Evolutionary conservation across 2,888 invertebrate species (phyloP).

Genomic region (Troides oblongomaculatus): DNA sequence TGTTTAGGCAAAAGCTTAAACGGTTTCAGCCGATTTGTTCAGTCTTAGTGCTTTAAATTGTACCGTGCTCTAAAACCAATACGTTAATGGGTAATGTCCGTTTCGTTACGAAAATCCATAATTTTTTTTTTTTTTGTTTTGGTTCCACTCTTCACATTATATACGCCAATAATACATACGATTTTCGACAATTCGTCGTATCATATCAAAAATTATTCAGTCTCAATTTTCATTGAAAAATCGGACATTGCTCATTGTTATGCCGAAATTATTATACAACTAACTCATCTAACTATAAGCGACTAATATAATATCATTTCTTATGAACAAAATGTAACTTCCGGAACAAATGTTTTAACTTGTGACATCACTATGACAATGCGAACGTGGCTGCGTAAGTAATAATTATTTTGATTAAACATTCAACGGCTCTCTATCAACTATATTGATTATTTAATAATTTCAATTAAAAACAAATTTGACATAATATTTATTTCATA

Average conservation of each 20-base stretch:
- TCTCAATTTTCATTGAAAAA: conserved; percentile 28
- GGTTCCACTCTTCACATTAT: conserved; percentile 3
- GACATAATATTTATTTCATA: conserved; percentile 40
- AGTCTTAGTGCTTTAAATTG: conserved; percentile 76
- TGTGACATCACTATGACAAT: conserved; percentile 24
- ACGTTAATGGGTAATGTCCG: conserved; percentile 55
- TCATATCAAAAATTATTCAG: conserved; percentile 22
- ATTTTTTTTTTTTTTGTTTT: conserved; percentile 12
- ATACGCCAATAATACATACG: conserved; percentile 22
- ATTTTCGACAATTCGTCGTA: conserved; percentile 6
- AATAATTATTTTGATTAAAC: conserved; percentile 31
- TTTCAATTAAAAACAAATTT: conserved; percentile 37
- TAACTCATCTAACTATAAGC: conserved; percentile 44
- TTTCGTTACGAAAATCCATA: conserved; percentile 34
- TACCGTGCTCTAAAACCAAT: conserved; percentile 49
- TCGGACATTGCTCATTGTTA: conserved; percentile 39
- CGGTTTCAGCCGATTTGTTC: conserved; percentile 63
- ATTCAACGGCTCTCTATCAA: conserved; percentile 28
- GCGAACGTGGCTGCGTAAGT: conserved; percentile 25
- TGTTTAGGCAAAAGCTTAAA: conserved; percentile 53
- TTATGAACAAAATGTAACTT: conserved; percentile 9
- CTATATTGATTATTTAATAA: conserved; percentile 24
- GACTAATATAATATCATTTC: conserved; percentile 37
- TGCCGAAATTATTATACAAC: conserved; percentile 38
- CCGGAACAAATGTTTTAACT: conserved; percentile 14